Percentiles rank a stretch among this genome's conserved stretches.
These are phyloP conservation scores for Drosophila tani DNA, from an alignment of 1,140 invertebrate species.

Conservation along the genomic window DNA sequence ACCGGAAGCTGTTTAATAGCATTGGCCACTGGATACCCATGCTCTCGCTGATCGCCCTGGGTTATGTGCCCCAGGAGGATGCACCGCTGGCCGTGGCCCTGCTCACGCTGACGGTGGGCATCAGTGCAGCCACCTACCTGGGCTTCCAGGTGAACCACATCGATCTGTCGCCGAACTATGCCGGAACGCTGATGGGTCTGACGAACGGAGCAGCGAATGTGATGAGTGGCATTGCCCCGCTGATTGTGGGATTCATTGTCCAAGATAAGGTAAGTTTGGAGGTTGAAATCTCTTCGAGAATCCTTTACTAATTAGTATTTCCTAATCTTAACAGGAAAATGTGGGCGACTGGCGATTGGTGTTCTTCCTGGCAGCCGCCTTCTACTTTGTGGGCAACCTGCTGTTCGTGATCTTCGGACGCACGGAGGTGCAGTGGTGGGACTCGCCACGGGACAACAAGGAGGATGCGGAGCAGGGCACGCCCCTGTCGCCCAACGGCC, in stretches of 20 bases:
- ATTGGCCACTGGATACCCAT: slow-evolving; percentile 88
- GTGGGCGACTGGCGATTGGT: slow-evolving; percentile 89
- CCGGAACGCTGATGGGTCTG: slow-evolving; percentile 89
- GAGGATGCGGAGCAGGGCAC: slow-evolving; percentile 62
- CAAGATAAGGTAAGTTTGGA: slow-evolving; percentile 86
- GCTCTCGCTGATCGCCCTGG: slow-evolving; percentile 88
- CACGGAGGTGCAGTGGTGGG: slow-evolving; percentile 88
- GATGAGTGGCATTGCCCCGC: slow-evolving; percentile 90
- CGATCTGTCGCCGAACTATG: slow-evolving; percentile 92
- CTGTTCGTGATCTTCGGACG: slow-evolving; percentile 89
- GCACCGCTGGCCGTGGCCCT: slow-evolving; percentile 87
- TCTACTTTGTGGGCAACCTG: slow-evolving; percentile 90
- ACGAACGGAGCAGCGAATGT: slow-evolving; percentile 92
- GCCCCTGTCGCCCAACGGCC: slow-evolving; percentile 46
- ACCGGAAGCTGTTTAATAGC: slow-evolving; percentile 90
- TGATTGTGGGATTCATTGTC: slow-evolving; percentile 88
- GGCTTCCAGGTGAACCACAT: slow-evolving; percentile 90
- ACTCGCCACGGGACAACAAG: slow-evolving; percentile 78
- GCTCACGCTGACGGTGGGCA: slow-evolving; percentile 90
- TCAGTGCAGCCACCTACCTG: slow-evolving; percentile 91
- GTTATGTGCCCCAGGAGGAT: slow-evolving; percentile 86
- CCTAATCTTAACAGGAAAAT: slow-evolving; percentile 37
- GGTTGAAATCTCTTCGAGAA: background rate
- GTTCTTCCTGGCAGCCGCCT: slow-evolving; percentile 90
- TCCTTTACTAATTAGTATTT: background rate